Evolutionary conservation across 2,113 vertebrate genomes (phyloP).

Genomic region (Eira barbara): DNA sequence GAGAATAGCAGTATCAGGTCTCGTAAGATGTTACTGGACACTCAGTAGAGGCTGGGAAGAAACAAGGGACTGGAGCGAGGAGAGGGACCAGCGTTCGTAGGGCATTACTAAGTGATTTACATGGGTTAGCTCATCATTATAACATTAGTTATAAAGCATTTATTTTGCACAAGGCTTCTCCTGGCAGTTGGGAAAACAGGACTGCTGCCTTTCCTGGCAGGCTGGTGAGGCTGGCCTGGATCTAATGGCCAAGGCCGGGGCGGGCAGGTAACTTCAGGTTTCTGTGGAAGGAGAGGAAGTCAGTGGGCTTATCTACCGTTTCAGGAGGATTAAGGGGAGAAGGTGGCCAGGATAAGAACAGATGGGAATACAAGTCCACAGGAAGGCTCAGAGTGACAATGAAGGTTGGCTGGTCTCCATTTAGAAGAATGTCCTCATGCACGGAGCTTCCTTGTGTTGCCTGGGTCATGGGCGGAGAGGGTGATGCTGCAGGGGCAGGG

Average conservation of each 20-base stretch:
- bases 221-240: background rate
- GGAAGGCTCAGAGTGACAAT: background rate
- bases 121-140: background rate
- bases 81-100: background rate
- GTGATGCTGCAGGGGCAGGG: background rate
- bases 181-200: background rate
- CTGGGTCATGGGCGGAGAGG: background rate
- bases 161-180: background rate
- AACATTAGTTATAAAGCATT: background rate
- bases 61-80: background rate
- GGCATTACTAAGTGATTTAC: background rate
- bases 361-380: background rate
- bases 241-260: background rate
- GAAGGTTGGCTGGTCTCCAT: background rate
- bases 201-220: background rate
- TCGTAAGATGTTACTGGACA: background rate
- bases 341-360: background rate
- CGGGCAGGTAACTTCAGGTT: background rate
- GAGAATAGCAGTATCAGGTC: background rate
- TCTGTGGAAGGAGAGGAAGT: background rate
- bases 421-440: too few species aligned
- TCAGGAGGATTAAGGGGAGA: background rate
- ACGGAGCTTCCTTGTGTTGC: background rate
- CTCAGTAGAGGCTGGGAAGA: background rate
- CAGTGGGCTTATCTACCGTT: background rate